A percentile compares a stretch with the other conserved stretches of the same genome.
Evolutionary conservation across 2,797 vertebrate species (phyloP).

Genomic region (Chaetodon trifasciatus): DNA sequence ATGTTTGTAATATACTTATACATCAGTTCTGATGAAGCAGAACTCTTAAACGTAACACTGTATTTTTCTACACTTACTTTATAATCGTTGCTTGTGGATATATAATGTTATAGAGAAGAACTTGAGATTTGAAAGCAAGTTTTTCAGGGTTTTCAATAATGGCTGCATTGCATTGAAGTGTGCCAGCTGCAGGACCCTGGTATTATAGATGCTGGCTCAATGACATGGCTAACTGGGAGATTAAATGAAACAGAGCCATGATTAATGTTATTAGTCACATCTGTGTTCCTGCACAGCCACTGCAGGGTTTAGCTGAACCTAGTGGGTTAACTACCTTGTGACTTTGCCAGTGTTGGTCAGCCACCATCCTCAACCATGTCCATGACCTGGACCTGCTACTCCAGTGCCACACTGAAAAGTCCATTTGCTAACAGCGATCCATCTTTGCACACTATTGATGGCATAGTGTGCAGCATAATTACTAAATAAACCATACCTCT

Average conservation of each 20-base stretch:
- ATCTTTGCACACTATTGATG: neutral
- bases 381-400: neutral
- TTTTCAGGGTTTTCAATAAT: neutral
- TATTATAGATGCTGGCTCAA: neutral
- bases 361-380: neutral
- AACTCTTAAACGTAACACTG: neutral
- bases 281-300: neutral
- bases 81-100: neutral
- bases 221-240: neutral
- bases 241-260: neutral
- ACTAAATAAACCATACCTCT: constrained; percentile 11
- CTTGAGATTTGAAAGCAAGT: too few species aligned
- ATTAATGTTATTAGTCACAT: neutral
- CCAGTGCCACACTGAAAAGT: neutral
- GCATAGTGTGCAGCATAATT: neutral
- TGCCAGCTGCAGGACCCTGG: neutral
- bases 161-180: neutral
- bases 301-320: neutral
- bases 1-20: neutral
- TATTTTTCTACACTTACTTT: neutral
- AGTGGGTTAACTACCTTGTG: neutral
- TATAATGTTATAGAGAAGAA: neutral
- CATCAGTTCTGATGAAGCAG: neutral
- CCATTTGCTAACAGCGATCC: neutral
- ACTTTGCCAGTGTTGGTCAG: neutral